Evolutionary conservation across 2,888 invertebrate genomes (phyloP), one percentile per base, ranked within the genome.

Genomic region (Lapara coniferarum): DNA sequence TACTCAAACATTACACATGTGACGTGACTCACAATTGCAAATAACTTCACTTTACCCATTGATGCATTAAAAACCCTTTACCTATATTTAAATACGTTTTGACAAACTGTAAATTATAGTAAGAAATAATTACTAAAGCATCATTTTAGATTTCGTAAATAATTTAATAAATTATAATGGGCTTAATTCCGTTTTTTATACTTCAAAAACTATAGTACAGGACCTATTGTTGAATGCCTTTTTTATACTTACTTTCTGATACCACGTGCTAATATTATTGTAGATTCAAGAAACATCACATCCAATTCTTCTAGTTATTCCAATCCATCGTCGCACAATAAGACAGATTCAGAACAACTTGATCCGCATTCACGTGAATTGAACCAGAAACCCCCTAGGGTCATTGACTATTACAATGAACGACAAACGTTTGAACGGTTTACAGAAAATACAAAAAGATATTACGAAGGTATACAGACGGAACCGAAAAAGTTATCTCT

Each of bases 321-420:
- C 53, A 88, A 88, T 69, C 86, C 89, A 5, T 84, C 87, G 0
- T 73, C 86, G 8, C 90, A 93, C 59, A 83, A 89, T 49, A 82
- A 88, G 30, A 70, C 85, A 75, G 74, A 73, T 63, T 71, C 75
- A 25, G 82, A 81, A 16, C 80, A 77, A 69, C 74, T 13, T 49
- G 63, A 63, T 8, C 12, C 66, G 59, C 70, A 25, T 53, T 69
- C 70, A 67, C 8, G 49, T 67, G 53, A 56, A 71, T 59, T 13
- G 16, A 49, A 74, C 70, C 70, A 74, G 19, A 77, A 75, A 71
- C 74, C 52, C 70, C 71, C 63, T 66, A 72, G 76, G 44, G 66
- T 71, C n/a, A 73, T 75, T 56, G 75, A 80, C 16, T 73, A 77
- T 51, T 71, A 73, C n/a, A 81, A 78, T 69, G 77, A 78, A 13